These are phyloP conservation scores for Podarcis raffonei DNA, from an alignment of 2,113 vertebrate genomes.

Conservation along the genomic window DNA sequence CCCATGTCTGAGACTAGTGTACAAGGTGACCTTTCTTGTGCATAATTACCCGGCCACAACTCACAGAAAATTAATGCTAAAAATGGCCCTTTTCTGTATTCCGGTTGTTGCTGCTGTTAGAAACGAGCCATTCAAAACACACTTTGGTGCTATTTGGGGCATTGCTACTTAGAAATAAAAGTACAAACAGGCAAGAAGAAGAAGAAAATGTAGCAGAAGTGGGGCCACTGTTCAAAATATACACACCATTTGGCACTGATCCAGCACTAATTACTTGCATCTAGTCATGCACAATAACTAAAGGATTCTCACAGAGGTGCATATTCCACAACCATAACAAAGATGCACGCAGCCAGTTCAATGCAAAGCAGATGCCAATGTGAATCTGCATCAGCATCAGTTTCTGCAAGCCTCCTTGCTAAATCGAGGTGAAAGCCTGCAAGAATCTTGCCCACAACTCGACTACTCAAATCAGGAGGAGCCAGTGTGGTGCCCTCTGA, in stretches of 20 bases:
- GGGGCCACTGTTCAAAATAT: background rate
- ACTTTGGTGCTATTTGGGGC: conserved; percentile 29
- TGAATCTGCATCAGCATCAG: background rate
- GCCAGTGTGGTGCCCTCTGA: too few relatives aligned
- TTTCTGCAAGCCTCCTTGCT: background rate
- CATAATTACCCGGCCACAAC: conserved; percentile 71
- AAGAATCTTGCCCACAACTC: background rate
- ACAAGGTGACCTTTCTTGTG: conserved; percentile 72
- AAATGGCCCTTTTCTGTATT: conserved; percentile 49
- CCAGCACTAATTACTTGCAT: background rate
- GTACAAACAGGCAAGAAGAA: conserved; percentile 25
- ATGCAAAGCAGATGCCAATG: background rate
- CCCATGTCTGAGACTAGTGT: conserved; percentile 41
- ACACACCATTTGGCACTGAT: background rate
- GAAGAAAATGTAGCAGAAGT: background rate
- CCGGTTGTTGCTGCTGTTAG: conserved; percentile 47
- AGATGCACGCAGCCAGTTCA: background rate
- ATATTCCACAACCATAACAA: background rate
- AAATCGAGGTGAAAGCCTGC: conserved; percentile 17
- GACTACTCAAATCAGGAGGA: background rate
- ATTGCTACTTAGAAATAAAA: conserved; percentile 43
- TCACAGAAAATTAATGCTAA: conserved; percentile 61
- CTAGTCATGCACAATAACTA: background rate
- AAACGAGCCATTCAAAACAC: conserved; percentile 55
- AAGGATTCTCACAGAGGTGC: background rate